Conservation (phyloP, 2,797 vertebrate species). For the Telmatherina bonti region DNA sequence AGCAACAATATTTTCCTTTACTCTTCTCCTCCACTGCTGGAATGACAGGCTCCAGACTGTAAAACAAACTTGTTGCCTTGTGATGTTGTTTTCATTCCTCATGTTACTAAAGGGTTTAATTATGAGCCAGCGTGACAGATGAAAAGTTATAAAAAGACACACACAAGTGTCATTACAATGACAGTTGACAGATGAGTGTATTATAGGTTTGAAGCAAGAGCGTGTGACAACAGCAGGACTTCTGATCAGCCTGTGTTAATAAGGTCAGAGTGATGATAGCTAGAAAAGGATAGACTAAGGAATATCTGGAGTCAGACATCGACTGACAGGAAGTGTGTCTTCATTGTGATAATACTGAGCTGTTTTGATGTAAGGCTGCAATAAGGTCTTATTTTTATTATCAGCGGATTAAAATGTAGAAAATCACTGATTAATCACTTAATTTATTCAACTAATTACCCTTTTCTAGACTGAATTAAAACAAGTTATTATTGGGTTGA, state of each 20-base stretch:
- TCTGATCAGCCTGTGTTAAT: conserved; percentile 34
- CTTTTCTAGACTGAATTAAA: not conserved
- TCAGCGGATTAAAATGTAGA: too few species aligned
- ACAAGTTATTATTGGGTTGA: not conserved
- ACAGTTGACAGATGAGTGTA: conserved; percentile 17
- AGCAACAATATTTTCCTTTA: too few species aligned
- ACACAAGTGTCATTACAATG: not conserved
- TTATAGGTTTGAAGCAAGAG: conserved; percentile 33
- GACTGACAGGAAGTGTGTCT: not conserved
- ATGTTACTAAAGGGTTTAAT: not conserved
- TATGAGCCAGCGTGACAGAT: not conserved
- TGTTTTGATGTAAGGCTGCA: not conserved
- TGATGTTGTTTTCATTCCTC: not conserved
- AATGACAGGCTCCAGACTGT: not conserved
- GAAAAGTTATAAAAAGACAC: not conserved
- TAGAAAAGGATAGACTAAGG: conserved; percentile 40
- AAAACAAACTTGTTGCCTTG: not conserved
- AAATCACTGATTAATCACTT: too few species aligned
- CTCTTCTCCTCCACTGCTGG: too few species aligned
- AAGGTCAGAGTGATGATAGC: conserved; percentile 44
- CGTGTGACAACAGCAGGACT: conserved; percentile 13
- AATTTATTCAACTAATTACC: too few species aligned
- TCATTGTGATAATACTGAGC: not conserved
- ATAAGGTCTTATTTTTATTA: too few species aligned
- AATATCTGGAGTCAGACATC: too few species aligned